These are phyloP conservation scores for Sphaerodactylus townsendi DNA, from an alignment of 2,113 vertebrate species.

Conservation along the genomic window DNA sequence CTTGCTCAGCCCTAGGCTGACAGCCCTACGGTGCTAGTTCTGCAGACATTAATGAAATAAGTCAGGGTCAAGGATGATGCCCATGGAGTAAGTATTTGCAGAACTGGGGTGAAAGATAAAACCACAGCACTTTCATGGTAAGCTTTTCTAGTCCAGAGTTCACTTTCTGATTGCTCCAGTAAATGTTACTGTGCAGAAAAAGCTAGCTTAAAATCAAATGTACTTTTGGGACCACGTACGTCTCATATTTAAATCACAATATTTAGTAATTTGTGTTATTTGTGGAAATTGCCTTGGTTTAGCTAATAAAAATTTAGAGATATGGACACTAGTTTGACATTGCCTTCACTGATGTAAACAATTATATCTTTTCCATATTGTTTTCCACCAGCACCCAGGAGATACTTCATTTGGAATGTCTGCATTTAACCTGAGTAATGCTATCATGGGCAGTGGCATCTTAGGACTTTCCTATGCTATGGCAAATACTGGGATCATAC, in stretches of 20 bases:
- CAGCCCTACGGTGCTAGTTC: no score
- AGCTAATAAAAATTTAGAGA: neutral
- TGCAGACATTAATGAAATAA: no score
- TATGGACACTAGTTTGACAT: neutral
- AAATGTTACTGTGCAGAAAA: neutral
- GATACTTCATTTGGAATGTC: conserved; percentile 94
- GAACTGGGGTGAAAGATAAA: no score
- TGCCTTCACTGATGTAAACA: neutral
- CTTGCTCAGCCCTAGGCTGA: no score
- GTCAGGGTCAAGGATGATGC: no score
- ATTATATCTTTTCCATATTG: conserved; percentile 16
- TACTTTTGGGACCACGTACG: neutral
- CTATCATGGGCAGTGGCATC: conserved; percentile 98
- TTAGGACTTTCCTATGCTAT: conserved; percentile 94
- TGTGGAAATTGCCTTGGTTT: neutral
- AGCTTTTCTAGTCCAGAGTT: neutral
- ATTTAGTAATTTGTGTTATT: neutral
- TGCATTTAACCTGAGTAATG: conserved; percentile 95
- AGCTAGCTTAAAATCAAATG: neutral
- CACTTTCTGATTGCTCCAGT: neutral
- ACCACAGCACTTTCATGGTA: neutral
- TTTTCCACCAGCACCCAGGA: conserved; percentile 82
- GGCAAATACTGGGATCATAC: conserved; percentile 95
- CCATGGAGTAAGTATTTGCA: no score
- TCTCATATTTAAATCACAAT: neutral